Evolutionary conservation across 2,113 vertebrate species (phyloP).

Genomic region (Typhlomys cinereus): DNA sequence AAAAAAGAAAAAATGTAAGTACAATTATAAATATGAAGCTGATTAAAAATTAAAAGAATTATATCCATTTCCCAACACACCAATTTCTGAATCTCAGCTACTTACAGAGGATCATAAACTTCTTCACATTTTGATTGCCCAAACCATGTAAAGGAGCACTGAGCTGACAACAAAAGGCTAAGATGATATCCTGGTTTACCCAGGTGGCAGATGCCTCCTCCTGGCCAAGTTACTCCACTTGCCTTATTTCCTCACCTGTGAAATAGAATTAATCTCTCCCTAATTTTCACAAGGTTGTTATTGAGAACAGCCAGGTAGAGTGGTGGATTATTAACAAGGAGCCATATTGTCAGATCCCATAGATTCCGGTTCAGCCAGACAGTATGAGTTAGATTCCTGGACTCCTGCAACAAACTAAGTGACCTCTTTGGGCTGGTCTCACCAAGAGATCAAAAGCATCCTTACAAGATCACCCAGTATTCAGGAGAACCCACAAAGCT

Average conservation of each 20-base stretch:
- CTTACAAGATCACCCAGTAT: neutral
- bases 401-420: neutral
- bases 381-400: neutral
- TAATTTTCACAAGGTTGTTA: neutral
- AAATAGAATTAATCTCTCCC: neutral
- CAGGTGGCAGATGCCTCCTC: neutral
- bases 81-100: neutral
- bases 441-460: rapidly evolving
- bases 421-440: neutral
- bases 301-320: neutral
- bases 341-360: neutral
- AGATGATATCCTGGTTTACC: neutral
- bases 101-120: neutral
- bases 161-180: neutral
- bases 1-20: neutral
- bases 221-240: neutral
- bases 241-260: neutral
- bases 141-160: neutral
- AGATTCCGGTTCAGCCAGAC: neutral
- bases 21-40: neutral
- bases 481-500: neutral
- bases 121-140: neutral
- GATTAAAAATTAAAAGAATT: neutral
- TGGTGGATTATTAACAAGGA: neutral
- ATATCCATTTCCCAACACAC: neutral